Conservation (phyloP, 1,140 invertebrate genomes). For the Brachionus sp. region DNA sequence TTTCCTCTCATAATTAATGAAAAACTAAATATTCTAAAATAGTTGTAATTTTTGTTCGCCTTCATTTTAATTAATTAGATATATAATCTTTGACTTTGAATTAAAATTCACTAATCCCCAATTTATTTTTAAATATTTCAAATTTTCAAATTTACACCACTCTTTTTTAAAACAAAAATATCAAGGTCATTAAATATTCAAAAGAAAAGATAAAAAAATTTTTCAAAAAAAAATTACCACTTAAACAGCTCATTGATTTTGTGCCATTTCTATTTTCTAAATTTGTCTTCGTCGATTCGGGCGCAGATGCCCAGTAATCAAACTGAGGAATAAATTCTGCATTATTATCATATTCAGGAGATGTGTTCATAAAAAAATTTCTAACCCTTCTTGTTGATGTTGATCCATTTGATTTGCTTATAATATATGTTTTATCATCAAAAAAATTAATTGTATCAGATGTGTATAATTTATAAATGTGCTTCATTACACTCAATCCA, state of each 20-base stretch:
- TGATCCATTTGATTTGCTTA: not conserved
- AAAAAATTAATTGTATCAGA: conserved; percentile 27
- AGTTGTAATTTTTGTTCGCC: not conserved
- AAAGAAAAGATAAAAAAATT: not conserved
- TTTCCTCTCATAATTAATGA: not conserved
- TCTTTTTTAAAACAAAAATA: not conserved
- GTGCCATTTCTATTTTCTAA: not conserved
- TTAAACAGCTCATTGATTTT: not conserved
- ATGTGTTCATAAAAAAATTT: conserved; percentile 12
- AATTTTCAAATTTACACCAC: not conserved
- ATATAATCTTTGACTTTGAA: not conserved
- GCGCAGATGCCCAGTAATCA: not conserved
- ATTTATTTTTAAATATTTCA: not conserved
- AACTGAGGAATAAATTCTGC: not conserved
- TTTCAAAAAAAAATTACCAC: not conserved
- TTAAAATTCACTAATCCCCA: not conserved
- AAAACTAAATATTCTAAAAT: conserved; percentile 3
- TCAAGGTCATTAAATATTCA: not conserved
- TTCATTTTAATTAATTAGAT: not conserved
- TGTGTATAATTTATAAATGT: not conserved
- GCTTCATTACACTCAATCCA: not conserved
- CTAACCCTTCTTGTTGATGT: not conserved
- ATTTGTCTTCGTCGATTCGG: not conserved
- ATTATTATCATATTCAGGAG: conserved; percentile 35
- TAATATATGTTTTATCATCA: conserved; percentile 14